Conservation (phyloP, 2,888 invertebrate species). For the Leucophora obtusa region DNA sequence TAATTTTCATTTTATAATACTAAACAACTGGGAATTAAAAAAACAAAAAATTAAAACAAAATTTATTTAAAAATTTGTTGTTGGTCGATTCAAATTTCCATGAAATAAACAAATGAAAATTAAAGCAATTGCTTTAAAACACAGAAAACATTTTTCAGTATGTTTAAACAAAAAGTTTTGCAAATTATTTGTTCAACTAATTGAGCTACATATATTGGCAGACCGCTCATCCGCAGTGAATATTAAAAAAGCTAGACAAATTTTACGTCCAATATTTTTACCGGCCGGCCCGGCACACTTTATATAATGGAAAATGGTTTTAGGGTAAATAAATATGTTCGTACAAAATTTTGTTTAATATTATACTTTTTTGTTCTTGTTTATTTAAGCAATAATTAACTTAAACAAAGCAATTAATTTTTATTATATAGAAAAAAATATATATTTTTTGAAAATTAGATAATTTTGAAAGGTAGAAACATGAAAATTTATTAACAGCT, state of each 20-base stretch:
- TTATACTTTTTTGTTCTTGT: not conserved
- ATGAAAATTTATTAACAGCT: slow-evolving; percentile 33
- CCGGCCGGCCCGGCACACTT: slow-evolving; percentile 37
- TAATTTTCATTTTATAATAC: not conserved
- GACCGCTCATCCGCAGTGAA: slow-evolving; percentile 38
- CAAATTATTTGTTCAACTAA: not conserved
- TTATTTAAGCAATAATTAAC: not conserved
- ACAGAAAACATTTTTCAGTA: not conserved
- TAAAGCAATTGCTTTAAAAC: slow-evolving; percentile 5
- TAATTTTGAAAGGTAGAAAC: not conserved
- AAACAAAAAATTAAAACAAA: not conserved
- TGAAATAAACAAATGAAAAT: slow-evolving; percentile 11
- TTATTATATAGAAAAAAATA: not conserved
- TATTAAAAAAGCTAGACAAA: not conserved
- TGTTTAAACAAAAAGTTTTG: not conserved
- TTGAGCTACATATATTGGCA: slow-evolving; percentile 9
- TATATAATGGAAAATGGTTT: not conserved
- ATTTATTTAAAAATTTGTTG: slow-evolving; percentile 7
- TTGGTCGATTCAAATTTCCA: slow-evolving; percentile 8
- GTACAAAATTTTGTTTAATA: not conserved
- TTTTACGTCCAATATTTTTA: not conserved
- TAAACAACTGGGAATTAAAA: not conserved
- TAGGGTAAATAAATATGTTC: not conserved
- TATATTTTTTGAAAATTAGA: not conserved
- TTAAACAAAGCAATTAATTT: not conserved